Evolutionary conservation across 2,888 invertebrate genomes (phyloP), one percentile per base, ranked within the genome.

Genomic region (Agriopis leucophaearia): DNA sequence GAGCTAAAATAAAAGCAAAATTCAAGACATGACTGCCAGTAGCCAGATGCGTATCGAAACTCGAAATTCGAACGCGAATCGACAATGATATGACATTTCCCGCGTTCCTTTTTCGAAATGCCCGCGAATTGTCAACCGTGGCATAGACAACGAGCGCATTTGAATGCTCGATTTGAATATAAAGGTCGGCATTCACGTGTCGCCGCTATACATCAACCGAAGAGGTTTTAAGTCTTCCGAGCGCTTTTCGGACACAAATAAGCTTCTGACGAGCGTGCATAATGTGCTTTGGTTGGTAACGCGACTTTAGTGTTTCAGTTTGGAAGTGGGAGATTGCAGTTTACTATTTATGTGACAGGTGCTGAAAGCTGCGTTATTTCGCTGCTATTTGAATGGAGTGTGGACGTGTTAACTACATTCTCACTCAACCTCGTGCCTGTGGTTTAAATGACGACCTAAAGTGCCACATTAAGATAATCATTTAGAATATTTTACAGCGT

Each of bases 151-250:
- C 88, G 88, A 86, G 81, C 85, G 74, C 84, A 91, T 91, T 93
- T 93, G 90, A 93, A 94, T 94, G 87, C 87, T 77, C 84, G 85
- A 93, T 94, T 93, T 94, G 91, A 94, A 94, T 94, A 94, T 94
- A 94, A 94, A 92, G 91, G 89, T 91, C 88, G 90, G 88, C 86
- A 86, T 87, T 89, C 88, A 87, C 88, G 88, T 88, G 91, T 89
- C 89, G 87, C 81, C 85, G 86, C 91, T 88, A 90, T 92, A 87
- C 90, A 93, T 94, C 93, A 93, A 90, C 81, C 77, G 83, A 75
- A 87, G 85, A 83, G 87, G 90, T 88, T 91, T 92, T 92, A 92
- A 89, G 91, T 92, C 93, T 92, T 89, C 77, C 89, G 90, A 89
- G 87, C 90, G 91, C 92, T 90, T 92, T 91, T 92, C 77, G 88